phyloP scores from a whole-genome alignment of 2,888 invertebrate genomes.

The Epirrita christyi region DNA sequence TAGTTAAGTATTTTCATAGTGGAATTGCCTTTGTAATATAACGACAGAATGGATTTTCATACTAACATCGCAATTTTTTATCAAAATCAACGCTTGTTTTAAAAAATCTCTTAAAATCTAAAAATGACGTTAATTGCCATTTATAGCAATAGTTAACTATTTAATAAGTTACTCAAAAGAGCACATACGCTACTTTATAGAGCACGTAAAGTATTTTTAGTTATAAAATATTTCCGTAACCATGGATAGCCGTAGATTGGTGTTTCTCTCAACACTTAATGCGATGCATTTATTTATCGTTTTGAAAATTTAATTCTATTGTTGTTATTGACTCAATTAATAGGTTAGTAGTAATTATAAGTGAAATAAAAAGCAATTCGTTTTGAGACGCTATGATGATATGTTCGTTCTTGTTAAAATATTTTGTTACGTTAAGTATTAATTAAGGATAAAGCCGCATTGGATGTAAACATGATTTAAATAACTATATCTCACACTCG shows the following conservation, averaged over 20 bases:
- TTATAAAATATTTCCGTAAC: neutral
- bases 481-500: too few species aligned
- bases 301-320: conserved; percentile 6
- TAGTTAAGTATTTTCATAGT: too few species aligned
- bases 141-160: too few species aligned
- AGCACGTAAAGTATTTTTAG: conserved; percentile 1
- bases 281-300: conserved; percentile 24
- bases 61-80: too few species aligned
- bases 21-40: too few species aligned
- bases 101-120: too few species aligned
- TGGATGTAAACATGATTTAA: too few species aligned
- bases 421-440: neutral
- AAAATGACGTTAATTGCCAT: too few species aligned
- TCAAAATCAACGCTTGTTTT: too few species aligned
- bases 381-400: conserved; percentile 10
- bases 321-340: conserved; percentile 17
- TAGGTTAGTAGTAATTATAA: conserved; percentile 24
- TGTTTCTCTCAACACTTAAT: conserved; percentile 2
- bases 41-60: too few species aligned
- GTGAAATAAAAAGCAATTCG: conserved; percentile 16
- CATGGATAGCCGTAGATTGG: conserved; percentile 2
- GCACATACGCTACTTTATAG: neutral
- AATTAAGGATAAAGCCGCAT: too few species aligned
- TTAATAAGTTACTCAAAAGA: too few species aligned
- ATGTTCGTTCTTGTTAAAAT: conserved; percentile 5